These are phyloP conservation scores for Ephydatia muelleri DNA, from an alignment of 37 sponge, comb jelly and placozoan genomes.

Conservation along the genomic window DNA sequence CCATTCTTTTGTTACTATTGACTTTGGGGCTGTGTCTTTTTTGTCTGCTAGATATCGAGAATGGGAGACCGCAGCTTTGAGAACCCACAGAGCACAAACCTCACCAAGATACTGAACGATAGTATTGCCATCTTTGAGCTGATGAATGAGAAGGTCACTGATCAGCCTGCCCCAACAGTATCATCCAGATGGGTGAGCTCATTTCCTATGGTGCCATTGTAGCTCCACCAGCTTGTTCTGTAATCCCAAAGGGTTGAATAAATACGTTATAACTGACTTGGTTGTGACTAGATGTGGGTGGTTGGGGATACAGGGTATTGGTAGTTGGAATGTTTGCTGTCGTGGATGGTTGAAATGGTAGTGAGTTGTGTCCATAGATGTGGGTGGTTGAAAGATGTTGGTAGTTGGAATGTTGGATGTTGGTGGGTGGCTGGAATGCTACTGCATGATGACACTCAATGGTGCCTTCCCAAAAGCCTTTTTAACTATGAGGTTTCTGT, in stretches of 20 bases:
- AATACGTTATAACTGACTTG: too few species aligned
- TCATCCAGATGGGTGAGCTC: neutral
- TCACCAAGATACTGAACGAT: constrained; percentile 54
- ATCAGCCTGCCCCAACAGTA: neutral
- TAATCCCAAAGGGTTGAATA: too few species aligned
- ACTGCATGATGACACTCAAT: too few species aligned
- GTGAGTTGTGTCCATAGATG: too few species aligned
- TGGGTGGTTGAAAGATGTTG: neutral
- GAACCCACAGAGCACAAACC: constrained; percentile 85
- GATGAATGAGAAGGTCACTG: constrained; percentile 49
- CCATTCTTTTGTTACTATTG: neutral
- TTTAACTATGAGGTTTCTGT: neutral
- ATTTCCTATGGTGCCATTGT: neutral
- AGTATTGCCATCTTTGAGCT: constrained; percentile 48
- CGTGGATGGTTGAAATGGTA: too few species aligned
- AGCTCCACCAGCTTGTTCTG: neutral
- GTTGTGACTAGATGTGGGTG: too few species aligned
- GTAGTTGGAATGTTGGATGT: neutral
- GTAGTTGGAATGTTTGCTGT: too few species aligned
- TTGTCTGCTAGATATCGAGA: constrained; percentile 46
- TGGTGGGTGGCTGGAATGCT: neutral
- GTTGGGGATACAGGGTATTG: too few species aligned
- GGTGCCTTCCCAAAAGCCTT: neutral
- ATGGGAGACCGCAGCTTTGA: constrained; percentile 81
- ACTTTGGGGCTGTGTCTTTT: neutral